phyloP scores from a whole-genome alignment of 2,797 vertebrate genomes.

The Huso huso region DNA sequence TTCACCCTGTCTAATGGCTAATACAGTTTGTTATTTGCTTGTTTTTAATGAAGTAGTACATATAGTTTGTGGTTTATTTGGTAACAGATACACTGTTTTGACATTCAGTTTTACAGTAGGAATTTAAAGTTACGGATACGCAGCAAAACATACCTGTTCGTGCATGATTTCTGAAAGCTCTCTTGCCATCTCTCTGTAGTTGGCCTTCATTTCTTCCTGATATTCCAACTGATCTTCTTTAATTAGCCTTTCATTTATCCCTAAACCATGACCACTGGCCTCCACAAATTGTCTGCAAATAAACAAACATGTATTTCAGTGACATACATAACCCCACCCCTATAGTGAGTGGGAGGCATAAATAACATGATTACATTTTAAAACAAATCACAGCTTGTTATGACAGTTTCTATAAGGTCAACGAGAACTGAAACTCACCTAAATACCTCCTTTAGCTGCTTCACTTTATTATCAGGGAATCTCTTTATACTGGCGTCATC shows the following conservation, averaged over 20 bases:
- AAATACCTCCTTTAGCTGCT: slow-evolving; percentile 92
- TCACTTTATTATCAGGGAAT: slow-evolving; percentile 94
- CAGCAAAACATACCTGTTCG: slow-evolving; percentile 69
- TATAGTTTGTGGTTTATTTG: too few relatives aligned
- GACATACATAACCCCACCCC: slow-evolving; percentile 3
- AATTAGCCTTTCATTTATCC: slow-evolving; percentile 83
- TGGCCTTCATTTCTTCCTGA: slow-evolving; percentile 95
- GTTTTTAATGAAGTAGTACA: too few relatives aligned
- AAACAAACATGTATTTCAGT: slow-evolving; percentile 15
- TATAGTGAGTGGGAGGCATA: not conserved
- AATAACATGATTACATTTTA: not conserved
- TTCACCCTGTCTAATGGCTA: too few relatives aligned
- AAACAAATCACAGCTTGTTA: not conserved
- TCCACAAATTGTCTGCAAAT: slow-evolving; percentile 85
- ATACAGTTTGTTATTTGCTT: too few relatives aligned
- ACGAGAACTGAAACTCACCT: slow-evolving; percentile 60
- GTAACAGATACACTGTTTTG: too few relatives aligned
- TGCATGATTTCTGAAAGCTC: slow-evolving; percentile 92
- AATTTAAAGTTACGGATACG: not conserved
- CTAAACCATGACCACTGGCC: slow-evolving; percentile 81
- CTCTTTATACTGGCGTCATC: slow-evolving; percentile 84
- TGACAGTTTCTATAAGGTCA: too few relatives aligned
- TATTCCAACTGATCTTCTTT: slow-evolving; percentile 95
- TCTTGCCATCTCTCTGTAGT: slow-evolving; percentile 82
- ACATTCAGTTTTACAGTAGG: too few relatives aligned